A percentile compares a stretch with the other conserved stretches of the same genome.
Conservation (phyloP, 53 echinoderm and acorn worm species). For the Zoroaster sp. region DNA sequence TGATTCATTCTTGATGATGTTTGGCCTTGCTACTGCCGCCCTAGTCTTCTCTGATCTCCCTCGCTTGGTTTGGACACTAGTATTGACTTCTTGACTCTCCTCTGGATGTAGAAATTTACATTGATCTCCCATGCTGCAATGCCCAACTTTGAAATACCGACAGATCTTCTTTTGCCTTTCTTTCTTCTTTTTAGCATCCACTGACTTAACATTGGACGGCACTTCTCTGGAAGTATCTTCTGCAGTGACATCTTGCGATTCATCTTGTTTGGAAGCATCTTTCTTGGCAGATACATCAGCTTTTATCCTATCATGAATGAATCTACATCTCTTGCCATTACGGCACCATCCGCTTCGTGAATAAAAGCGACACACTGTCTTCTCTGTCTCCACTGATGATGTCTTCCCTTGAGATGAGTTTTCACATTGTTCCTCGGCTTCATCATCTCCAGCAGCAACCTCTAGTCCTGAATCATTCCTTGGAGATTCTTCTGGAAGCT, state of each 20-base stretch:
- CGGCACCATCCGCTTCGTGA: conserved; percentile 66
- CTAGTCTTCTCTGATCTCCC: background rate
- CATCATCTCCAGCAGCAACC: background rate
- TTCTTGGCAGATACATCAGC: background rate
- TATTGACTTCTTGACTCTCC: too few relatives aligned
- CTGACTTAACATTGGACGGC: background rate
- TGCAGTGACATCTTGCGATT: background rate
- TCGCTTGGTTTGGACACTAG: background rate
- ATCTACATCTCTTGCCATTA: conserved; percentile 61
- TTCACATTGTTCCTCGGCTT: background rate
- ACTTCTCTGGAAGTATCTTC: background rate
- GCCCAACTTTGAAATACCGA: conserved; percentile 65
- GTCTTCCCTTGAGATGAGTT: background rate
- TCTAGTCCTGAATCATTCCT: background rate
- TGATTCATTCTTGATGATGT: background rate
- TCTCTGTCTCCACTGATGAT: background rate
- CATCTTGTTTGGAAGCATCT: background rate
- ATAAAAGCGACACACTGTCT: conserved; percentile 55
- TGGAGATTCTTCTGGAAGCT: background rate
- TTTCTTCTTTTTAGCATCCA: background rate
- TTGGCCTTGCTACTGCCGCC: background rate
- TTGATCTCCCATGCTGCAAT: conserved; percentile 50
- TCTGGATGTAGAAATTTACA: conserved; percentile 67
- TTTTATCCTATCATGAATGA: conserved; percentile 51
- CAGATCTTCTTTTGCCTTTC: conserved; percentile 47